Evolutionary conservation across 2,797 vertebrate genomes (phyloP), one percentile per base, ranked within the genome.

Genomic region (Phoxinus dragarum): DNA sequence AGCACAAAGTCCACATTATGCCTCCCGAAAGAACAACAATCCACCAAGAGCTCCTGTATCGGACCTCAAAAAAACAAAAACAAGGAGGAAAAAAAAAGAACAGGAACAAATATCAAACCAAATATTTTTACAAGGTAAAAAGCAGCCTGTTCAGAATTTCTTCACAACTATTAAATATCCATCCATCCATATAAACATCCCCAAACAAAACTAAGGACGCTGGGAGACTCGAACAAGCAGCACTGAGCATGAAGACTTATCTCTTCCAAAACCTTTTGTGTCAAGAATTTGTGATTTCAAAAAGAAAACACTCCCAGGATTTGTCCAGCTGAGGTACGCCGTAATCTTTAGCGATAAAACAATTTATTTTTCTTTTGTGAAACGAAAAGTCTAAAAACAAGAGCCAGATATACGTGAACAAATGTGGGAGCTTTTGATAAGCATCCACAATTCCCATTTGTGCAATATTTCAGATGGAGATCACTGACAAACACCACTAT

Each of bases 1-100:
- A 49, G 90, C 82, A 84, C 78, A 90, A 90, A 91, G 83, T 88
- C 87, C 56, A 88, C 83, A 85, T 79, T 81, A 84, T 87, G 67
- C 74, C 84, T 89, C 7, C 84, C 12, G 68, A 90, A 91, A 90
- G 79, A 92, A 90, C 74, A 88, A 89, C 87, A 87, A 67, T 16
- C 52, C 75, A 84, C 64, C 84, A 88, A 72, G 73, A 86, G 84
- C 81, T 81, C 67, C 83, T 72, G 83, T 54, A 88, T 89, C 69
- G 86, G 80, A 88, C 40, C 68, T 86, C 36, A 21, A 80, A 84
- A 77, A 66, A 79, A 54, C n/a, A 59, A 12, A 52, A 49, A 56
- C 27, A 56, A 69, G 49, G 52, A 4, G 5, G 23, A 74, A 52
- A 76, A 54, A 19, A 61, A 40, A 56, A 27, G 17, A 54, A 78